phyloP scores from a whole-genome alignment of 2,888 invertebrate genomes.

The Perizoma flavofasciatum region DNA sequence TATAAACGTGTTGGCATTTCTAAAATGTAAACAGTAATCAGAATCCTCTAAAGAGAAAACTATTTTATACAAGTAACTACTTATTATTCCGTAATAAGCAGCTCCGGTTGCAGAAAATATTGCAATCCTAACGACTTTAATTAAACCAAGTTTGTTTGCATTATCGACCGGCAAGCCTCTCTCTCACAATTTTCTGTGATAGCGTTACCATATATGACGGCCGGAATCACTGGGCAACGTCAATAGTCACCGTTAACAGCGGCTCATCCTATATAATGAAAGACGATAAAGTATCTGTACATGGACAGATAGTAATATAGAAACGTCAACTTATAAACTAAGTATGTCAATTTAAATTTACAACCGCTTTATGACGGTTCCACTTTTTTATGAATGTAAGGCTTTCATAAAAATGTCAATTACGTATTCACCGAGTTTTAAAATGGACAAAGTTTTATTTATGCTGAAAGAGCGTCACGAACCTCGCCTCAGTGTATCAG shows the following conservation, averaged over 20 bases:
- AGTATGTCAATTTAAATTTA: too few relatives aligned
- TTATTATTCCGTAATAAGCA: constrained; percentile 19
- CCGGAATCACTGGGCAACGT: too few relatives aligned
- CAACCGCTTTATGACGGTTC: neutral
- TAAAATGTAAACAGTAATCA: neutral
- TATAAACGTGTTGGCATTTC: too few relatives aligned
- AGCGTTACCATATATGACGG: constrained; percentile 1
- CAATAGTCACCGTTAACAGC: too few relatives aligned
- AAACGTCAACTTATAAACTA: too few relatives aligned
- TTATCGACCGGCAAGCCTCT: constrained; percentile 32
- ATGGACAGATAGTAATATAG: too few relatives aligned
- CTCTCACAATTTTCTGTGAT: constrained; percentile 9
- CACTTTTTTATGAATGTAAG: constrained; percentile 4
- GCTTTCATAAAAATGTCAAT: constrained; percentile 47
- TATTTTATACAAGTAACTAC: constrained; percentile 10
- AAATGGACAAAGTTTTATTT: constrained; percentile 56
- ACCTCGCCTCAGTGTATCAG: constrained; percentile 39
- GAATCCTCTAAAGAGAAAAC: neutral
- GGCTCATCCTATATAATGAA: too few relatives aligned
- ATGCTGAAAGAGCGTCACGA: constrained; percentile 48
- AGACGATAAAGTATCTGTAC: too few relatives aligned
- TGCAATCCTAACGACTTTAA: constrained; percentile 33
- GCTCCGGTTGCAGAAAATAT: constrained; percentile 30
- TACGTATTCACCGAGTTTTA: constrained; percentile 47
- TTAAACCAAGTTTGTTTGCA: constrained; percentile 34